Evolutionary conservation across 2,888 invertebrate species (phyloP), one percentile per base, ranked within the genome.

Genomic region (Aricia artaxerxes): DNA sequence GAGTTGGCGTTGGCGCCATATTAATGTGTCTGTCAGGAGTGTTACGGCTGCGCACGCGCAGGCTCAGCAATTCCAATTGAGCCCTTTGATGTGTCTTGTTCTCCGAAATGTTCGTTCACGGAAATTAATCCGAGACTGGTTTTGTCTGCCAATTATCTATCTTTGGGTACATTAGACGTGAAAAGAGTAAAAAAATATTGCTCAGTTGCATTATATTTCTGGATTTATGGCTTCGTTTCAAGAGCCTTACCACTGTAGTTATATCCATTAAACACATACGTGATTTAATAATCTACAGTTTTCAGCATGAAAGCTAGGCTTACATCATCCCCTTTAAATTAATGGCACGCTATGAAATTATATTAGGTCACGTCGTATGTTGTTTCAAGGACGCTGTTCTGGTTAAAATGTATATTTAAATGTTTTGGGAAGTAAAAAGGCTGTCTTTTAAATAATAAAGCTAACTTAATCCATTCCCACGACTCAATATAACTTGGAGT

Each of bases 81-180:
- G 82, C 85, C 84, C 92, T 92, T 92, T 92, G 92, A 92, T 90
- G 88, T 91, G 84, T 82, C 82, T 83, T 85, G 84, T 85, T 84
- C 83, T 83, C 84, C 79, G 81, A 82, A 81, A 83, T 82, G 81
- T 81, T 80, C 80, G 83, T 88, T 87, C 88, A 82, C 79, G 82
- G 88, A 86, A 89, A 81, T 81, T 35, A 75, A 73, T 57, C 53
- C 49, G 24, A 73, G 31, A 78, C 69, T 35, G 69, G 69, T 69
- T 38, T 35, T 35, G 69, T 69, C 69, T 69, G 35, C 69, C 64
- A 64, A 64, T 64, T 49, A 75, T 73, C 73, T 75, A 44, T 44
- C 44, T 24, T 73, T 31, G 75, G 75, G 11, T n/a, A 75, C 24
- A 75, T 75, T 31, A 31, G 75, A 49, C 75, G 11, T 13, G 31